These are phyloP conservation scores for Drosophila ogumai DNA, from an alignment of 1,140 invertebrate species.

Conservation along the genomic window DNA sequence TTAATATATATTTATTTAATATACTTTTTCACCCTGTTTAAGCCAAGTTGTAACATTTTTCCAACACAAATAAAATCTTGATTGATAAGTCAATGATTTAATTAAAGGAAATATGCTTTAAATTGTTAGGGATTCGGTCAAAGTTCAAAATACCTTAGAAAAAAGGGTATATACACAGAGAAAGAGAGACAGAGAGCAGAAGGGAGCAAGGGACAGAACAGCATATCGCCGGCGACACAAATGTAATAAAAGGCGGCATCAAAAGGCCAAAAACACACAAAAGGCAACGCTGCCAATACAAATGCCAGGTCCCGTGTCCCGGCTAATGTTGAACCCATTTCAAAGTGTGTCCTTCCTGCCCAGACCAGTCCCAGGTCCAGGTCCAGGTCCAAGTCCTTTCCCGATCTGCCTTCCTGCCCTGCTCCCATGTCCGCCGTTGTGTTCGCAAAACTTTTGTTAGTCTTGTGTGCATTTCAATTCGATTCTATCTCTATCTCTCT, in stretches of 20 bases:
- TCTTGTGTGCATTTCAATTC: slow-evolving; percentile 57
- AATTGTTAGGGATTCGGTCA: slow-evolving; percentile 1
- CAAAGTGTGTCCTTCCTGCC: slow-evolving; percentile 60
- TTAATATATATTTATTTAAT: too few species aligned
- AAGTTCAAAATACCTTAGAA: slow-evolving; percentile 1
- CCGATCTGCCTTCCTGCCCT: neutral
- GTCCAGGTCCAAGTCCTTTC: too few species aligned
- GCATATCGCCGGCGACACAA: slow-evolving; percentile 38
- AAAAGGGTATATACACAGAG: slow-evolving; percentile 10
- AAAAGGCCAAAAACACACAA: slow-evolving; percentile 63
- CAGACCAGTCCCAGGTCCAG: neutral
- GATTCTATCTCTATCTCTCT: slow-evolving; percentile 18
- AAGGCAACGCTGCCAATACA: slow-evolving; percentile 50
- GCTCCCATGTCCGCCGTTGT: slow-evolving; percentile 25
- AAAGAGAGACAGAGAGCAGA: too few species aligned
- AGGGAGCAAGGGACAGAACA: neutral
- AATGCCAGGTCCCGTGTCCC: slow-evolving; percentile 42
- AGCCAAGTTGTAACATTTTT: too few species aligned
- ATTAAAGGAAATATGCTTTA: slow-evolving; percentile 6
- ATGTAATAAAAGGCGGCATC: slow-evolving; percentile 66
- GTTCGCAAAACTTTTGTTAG: slow-evolving; percentile 51
- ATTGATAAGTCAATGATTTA: neutral
- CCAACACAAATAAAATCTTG: neutral
- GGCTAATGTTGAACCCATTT: slow-evolving; percentile 65
- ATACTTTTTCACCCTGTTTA: too few species aligned